A percentile compares a stretch with the other conserved stretches of the same genome.
Conservation (phyloP, 2,888 invertebrate genomes). For the Hetaerina titia region DNA sequence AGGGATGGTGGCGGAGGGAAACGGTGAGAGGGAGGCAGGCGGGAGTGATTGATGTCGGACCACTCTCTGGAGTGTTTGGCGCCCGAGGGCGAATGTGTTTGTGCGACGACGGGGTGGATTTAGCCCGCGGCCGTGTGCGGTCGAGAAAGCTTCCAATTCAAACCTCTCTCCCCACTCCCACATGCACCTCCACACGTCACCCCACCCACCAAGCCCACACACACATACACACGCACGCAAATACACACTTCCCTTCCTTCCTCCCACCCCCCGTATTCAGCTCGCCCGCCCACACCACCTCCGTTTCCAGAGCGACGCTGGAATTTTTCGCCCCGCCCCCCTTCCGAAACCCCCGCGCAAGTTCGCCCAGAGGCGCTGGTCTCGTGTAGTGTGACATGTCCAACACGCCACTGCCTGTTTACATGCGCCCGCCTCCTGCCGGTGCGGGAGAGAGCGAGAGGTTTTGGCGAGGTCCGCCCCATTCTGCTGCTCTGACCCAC, state of each 20-base stretch:
- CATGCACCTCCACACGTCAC: no score
- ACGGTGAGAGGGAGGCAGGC: neutral
- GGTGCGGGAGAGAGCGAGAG: neutral
- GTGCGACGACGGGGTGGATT: neutral
- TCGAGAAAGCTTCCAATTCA: slow-evolving; percentile 19
- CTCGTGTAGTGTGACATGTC: slow-evolving; percentile 57
- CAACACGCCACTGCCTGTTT: slow-evolving; percentile 63
- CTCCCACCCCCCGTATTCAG: neutral
- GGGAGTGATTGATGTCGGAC: slow-evolving; percentile 34
- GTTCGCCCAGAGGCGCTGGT: neutral
- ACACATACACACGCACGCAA: neutral
- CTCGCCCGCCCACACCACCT: neutral
- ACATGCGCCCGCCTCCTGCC: neutral
- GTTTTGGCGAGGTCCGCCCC: neutral
- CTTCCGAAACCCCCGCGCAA: neutral
- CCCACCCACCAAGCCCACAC: no score
- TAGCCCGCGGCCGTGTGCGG: neutral
- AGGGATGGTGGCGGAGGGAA: neutral
- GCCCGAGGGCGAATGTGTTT: neutral
- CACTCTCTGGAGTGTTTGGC: neutral
- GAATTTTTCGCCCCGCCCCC: neutral
- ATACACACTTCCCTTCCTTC: neutral
- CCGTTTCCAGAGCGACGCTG: neutral
- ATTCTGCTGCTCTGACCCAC: no score
- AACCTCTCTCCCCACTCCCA: neutral